A percentile compares a stretch with the other conserved stretches of the same genome.
Evolutionary conservation across 2,797 vertebrate species (phyloP).

Genomic region (Zenarchopterus dispar): DNA sequence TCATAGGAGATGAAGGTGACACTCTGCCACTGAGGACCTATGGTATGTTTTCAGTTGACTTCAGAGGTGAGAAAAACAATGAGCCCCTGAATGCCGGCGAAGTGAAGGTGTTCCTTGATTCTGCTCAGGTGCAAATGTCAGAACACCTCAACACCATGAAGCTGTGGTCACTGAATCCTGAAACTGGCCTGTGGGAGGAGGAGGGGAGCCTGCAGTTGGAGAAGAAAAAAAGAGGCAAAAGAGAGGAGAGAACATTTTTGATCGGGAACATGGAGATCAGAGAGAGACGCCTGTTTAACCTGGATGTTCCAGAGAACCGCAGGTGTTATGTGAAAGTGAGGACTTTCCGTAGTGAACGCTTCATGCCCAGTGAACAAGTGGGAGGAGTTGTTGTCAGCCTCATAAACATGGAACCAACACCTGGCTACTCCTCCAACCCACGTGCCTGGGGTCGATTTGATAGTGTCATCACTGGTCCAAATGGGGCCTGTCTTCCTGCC

Average conservation of each 20-base stretch:
- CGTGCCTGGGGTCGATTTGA: conserved; percentile 97
- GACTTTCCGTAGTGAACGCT: conserved; percentile 93
- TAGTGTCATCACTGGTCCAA: conserved; percentile 91
- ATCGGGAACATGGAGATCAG: conserved; percentile 99
- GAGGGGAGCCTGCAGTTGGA: conserved; percentile 90
- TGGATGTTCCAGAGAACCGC: conserved; percentile 95
- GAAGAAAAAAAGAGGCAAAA: conserved; percentile 85
- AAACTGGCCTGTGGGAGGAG: conserved; percentile 97
- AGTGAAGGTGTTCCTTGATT: conserved; percentile 93
- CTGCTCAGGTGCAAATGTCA: conserved; percentile 90
- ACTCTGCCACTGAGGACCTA: conserved; percentile 93
- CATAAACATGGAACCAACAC: conserved; percentile 93
- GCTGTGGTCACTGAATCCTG: conserved; percentile 96
- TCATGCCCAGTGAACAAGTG: conserved; percentile 93
- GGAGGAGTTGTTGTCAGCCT: conserved; percentile 92
- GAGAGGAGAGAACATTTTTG: conserved; percentile 94
- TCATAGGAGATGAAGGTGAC: conserved; percentile 90
- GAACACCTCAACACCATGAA: conserved; percentile 93
- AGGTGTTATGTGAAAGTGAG: conserved; percentile 95
- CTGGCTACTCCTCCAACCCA: conserved; percentile 93
- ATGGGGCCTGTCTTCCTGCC: conserved; percentile 92
- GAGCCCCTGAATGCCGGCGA: conserved; percentile 92
- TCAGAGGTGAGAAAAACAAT: conserved; percentile 84
- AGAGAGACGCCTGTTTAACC: conserved; percentile 94
- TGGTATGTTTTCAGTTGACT: conserved; percentile 98